Conservation (phyloP, 2,797 vertebrate genomes). For the Anabas testudineus region DNA sequence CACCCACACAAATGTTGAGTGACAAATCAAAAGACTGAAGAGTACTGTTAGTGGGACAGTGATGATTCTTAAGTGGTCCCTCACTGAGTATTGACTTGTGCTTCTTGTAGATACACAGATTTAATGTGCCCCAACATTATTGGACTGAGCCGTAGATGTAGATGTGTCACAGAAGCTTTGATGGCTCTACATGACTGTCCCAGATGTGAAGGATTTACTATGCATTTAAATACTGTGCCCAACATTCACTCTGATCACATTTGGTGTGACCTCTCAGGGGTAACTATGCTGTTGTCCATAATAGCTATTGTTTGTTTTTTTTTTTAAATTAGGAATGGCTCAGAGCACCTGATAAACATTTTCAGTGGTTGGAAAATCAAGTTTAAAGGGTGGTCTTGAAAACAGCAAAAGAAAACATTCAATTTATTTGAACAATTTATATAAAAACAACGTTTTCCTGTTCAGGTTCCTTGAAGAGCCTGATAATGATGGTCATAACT, state of each 20-base stretch:
- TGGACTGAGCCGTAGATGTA: conserved; percentile 38
- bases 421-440: conserved; percentile 38
- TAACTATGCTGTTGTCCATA: conserved; percentile 46
- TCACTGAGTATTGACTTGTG: conserved; percentile 73
- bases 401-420: conserved; percentile 59
- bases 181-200: conserved; percentile 29
- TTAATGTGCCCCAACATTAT: conserved; percentile 33
- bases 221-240: conserved; percentile 46
- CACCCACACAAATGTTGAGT: conserved; percentile 18
- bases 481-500: conserved; percentile 1
- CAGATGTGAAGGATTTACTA: conserved; percentile 33
- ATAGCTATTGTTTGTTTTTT: conserved; percentile 49
- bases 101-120: conserved; percentile 60
- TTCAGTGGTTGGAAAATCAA: conserved; percentile 71
- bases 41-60: conserved; percentile 25
- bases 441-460: conserved; percentile 55
- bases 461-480: conserved; percentile 25
- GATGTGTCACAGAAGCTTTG: conserved; percentile 41
- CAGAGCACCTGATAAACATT: conserved; percentile 79
- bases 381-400: conserved; percentile 74
- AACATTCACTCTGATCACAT: conserved; percentile 66
- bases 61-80: conserved; percentile 42
- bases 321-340: conserved; percentile 69
- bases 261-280: conserved; percentile 49
- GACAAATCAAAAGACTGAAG: conserved; percentile 19